phyloP scores from a whole-genome alignment of 2,113 vertebrate species.

The Aptenodytes forsteri region DNA sequence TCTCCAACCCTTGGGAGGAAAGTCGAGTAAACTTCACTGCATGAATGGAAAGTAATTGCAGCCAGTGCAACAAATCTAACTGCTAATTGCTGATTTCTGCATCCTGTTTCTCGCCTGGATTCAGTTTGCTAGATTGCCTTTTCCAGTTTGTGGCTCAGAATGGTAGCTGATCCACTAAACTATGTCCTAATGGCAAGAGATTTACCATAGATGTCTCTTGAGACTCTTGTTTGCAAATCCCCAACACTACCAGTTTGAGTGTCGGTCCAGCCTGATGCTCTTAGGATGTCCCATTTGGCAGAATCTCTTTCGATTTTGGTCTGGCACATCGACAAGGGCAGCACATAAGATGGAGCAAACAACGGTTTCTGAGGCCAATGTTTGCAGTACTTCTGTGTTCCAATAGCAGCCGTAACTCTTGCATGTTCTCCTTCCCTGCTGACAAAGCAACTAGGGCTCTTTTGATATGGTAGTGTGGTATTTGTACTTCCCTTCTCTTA shows the following conservation, averaged over 20 bases:
- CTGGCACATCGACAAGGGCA: neutral
- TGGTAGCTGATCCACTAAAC: neutral
- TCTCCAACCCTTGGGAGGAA: neutral
- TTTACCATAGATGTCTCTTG: neutral
- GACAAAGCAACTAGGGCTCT: neutral
- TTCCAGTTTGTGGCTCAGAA: neutral
- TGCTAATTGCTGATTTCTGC: neutral
- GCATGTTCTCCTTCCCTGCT: neutral
- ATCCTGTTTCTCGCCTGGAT: neutral
- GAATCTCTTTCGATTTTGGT: neutral
- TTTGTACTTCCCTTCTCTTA: neutral
- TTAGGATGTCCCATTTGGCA: neutral
- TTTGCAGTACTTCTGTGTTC: neutral
- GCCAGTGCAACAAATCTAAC: slow-evolving; percentile 19
- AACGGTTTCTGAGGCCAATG: neutral
- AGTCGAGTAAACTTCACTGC: neutral
- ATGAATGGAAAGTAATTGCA: slow-evolving; percentile 7
- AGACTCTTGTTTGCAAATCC: neutral
- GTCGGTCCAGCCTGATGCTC: neutral
- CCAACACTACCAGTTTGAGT: fast-evolving
- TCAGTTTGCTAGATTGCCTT: neutral
- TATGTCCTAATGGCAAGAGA: neutral
- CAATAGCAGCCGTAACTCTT: neutral
- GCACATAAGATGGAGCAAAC: neutral
- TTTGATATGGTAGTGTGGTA: neutral